Evolutionary conservation across 2,113 vertebrate genomes (phyloP), one percentile per base, ranked within the genome.

Genomic region (Pseudorectes ferrugineus): DNA sequence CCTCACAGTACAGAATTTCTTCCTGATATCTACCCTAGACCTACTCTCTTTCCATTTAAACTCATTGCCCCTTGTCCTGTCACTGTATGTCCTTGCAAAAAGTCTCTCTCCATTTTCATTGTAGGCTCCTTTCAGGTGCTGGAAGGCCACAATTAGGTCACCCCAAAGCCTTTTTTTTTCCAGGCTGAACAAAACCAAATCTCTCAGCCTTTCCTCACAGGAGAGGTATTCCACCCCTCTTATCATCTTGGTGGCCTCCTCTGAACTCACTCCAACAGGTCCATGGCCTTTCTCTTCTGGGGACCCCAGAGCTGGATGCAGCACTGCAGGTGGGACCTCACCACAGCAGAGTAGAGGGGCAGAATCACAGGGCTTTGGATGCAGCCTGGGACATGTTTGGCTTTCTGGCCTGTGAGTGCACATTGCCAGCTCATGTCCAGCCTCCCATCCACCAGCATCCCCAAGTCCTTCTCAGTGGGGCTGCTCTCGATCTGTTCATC

Each of bases 301-400:
- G 29, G 14, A 46, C 21, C 13, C 8, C n/a, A 54, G 46, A 48
- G 25, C 8, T 75, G 35, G 59, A 68, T 6, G 9, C 25, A 48
- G 35, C 40, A 35, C 21, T 54, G n/a, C n/a, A 33, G 46, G 4
- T 35, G 54, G 8, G 21, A 10, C 13, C 40, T 82, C 25, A 46
- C 11, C 25, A 22, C n/a, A 54, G 24, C 5, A 1, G 16, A 51
- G 19, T 0, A 21, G 68, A 61, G n/a, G 20, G 18, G 14, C 62
- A 75, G 46, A 46, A 25, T 75, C 70, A 26, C n/a, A 12, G 24
- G 18, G 46, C 25, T 75, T 61, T 61, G 24, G 38, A 59, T 89
- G 46, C 40, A 40, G n/a, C 24, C 45, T 25, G 31, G 61, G 29
- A 16, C 5, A 15, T 0, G 0, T 15, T 31, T 82, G 61, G 14